Evolutionary conservation across 2,797 vertebrate genomes (phyloP).

Genomic region (Eremophila alpestris): DNA sequence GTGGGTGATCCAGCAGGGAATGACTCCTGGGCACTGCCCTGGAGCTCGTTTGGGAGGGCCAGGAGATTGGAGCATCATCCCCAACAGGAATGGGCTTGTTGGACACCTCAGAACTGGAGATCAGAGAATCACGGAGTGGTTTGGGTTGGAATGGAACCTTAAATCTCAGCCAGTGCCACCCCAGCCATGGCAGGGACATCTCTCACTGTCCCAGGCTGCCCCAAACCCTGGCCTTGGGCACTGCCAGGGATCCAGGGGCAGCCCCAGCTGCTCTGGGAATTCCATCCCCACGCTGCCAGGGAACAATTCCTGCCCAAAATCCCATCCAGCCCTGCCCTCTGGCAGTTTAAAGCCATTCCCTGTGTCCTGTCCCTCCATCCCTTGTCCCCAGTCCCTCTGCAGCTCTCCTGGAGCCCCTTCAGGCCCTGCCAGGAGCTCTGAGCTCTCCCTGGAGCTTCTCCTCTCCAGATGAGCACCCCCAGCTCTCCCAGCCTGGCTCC

Average conservation of each 20-base stretch:
- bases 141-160: fast-evolving
- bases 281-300: neutral
- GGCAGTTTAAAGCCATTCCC: neutral
- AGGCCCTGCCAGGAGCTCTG: neutral
- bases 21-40: neutral
- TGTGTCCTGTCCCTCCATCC: neutral
- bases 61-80: neutral
- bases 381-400: neutral
- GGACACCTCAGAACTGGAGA: neutral
- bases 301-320: neutral
- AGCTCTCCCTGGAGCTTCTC: neutral
- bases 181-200: neutral
- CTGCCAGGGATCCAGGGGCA: neutral
- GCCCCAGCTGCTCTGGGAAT: neutral
- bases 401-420: neutral
- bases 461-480: fast-evolving
- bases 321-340: neutral
- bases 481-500: neutral
- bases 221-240: neutral
- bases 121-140: neutral
- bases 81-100: too few relatives aligned
- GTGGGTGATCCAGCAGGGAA: neutral
- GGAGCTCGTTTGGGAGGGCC: fast-evolving
- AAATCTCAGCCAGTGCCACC: fast-evolving
- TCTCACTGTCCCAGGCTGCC: neutral